Conservation (phyloP, 2,888 invertebrate species). For the Drosophila fungiperda region DNA sequence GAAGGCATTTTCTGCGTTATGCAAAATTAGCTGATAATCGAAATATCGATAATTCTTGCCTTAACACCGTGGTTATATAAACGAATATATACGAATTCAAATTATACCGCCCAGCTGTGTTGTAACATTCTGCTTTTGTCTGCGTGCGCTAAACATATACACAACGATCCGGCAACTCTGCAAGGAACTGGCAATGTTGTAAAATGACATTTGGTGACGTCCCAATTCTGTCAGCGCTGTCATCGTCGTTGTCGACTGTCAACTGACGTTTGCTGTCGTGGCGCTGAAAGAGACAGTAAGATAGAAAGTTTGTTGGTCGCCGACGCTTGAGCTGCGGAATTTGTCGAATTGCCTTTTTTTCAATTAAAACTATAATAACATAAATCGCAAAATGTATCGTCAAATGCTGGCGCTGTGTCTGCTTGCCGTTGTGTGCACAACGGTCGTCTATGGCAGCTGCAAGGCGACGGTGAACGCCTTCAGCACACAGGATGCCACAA, state of each 20-base stretch:
- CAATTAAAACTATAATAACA: constrained; percentile 22
- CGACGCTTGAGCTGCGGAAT: constrained; percentile 19
- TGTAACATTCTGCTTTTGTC: not conserved
- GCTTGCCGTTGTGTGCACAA: constrained; percentile 57
- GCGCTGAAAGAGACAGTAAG: constrained; percentile 66
- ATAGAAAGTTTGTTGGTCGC: constrained; percentile 55
- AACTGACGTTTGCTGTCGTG: constrained; percentile 75
- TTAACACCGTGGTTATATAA: not conserved
- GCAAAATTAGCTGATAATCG: no score
- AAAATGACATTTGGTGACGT: constrained; percentile 33
- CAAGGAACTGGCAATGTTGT: constrained; percentile 1
- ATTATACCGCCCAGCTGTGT: not conserved
- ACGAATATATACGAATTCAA: not conserved
- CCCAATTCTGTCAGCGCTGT: constrained; percentile 4
- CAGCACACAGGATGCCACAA: constrained; percentile 96
- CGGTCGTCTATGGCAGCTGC: constrained; percentile 84
- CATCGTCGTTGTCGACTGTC: constrained; percentile 51
- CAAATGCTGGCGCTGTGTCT: constrained; percentile 68
- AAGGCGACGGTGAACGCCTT: constrained; percentile 92
- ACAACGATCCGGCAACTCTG: constrained; percentile 9
- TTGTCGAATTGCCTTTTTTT: constrained; percentile 1
- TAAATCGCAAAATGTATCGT: constrained; percentile 64
- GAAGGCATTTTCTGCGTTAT: no score
- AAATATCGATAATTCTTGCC: not conserved
- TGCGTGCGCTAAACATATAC: not conserved